Conservation (phyloP, 2,888 invertebrate genomes). For the Andrena flavipes region DNA sequence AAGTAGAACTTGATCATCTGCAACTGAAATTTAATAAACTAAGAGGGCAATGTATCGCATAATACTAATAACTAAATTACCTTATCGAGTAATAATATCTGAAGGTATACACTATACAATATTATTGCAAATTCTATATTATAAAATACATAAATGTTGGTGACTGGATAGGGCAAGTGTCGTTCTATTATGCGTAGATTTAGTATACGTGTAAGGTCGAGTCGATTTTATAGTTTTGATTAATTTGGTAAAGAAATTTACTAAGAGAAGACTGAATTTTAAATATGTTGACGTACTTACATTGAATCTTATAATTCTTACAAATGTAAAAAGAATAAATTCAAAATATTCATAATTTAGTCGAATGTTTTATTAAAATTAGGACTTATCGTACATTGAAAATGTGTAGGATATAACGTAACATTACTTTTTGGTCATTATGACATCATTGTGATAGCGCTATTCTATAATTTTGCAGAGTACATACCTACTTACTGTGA, state of each 20-base stretch:
- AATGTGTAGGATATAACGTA: conserved; percentile 10
- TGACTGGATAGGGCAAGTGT: conserved; percentile 5
- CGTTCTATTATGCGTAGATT: background rate
- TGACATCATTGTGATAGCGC: no score
- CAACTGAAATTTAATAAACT: conserved; percentile 66
- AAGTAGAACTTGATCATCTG: conserved; percentile 70
- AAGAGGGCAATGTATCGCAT: conserved; percentile 34
- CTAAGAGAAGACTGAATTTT: conserved; percentile 17
- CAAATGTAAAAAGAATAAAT: conserved; percentile 12
- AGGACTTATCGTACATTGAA: conserved; percentile 35
- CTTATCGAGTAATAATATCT: conserved; percentile 5
- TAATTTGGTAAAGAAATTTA: conserved; percentile 1
- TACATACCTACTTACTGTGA: no score
- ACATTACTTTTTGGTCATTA: conserved; percentile 10
- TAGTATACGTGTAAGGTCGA: background rate
- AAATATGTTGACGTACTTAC: conserved; percentile 30
- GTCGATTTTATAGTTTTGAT: background rate
- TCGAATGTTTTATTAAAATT: conserved; percentile 48
- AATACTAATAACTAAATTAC: conserved; percentile 14
- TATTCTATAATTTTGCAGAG: no score
- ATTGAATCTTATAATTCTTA: conserved; percentile 5
- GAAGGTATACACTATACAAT: background rate
- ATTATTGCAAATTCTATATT: conserved; percentile 14
- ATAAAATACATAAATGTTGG: background rate
- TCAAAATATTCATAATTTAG: conserved; percentile 17